Conservation (phyloP, 2,888 invertebrate genomes). For the Brachyptera putata region DNA sequence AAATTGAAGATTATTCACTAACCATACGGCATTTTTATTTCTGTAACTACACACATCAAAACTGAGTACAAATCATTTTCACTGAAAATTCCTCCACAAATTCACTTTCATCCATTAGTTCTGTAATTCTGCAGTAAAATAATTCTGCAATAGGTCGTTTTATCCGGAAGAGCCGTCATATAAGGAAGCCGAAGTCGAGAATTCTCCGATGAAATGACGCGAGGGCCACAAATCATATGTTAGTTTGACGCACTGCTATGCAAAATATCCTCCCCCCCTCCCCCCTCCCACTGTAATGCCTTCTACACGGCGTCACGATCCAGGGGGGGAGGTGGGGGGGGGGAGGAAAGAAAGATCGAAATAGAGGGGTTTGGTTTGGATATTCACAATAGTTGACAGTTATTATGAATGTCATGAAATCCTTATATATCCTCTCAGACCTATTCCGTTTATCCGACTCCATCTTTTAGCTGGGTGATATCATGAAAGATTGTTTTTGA, state of each 20-base stretch:
- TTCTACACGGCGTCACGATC: slow-evolving; percentile 6
- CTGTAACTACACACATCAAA: too few relatives aligned
- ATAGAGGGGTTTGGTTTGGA: slow-evolving; percentile 24
- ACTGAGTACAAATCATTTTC: too few relatives aligned
- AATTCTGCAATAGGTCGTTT: neutral
- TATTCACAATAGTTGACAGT: slow-evolving; percentile 30
- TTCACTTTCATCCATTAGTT: neutral
- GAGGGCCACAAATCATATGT: slow-evolving; percentile 31
- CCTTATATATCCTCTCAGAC: slow-evolving; percentile 17
- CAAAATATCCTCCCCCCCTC: slow-evolving; percentile 27
- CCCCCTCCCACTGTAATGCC: slow-evolving; percentile 9
- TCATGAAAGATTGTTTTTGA: slow-evolving; percentile 16
- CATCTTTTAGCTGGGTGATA: slow-evolving; percentile 4
- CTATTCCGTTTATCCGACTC: slow-evolving; percentile 10
- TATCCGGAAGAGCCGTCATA: slow-evolving; percentile 5
- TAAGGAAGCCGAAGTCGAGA: slow-evolving; percentile 24
- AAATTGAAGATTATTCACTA: too few relatives aligned
- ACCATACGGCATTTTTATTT: too few relatives aligned
- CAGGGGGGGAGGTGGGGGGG: neutral
- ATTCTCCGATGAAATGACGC: slow-evolving; percentile 30
- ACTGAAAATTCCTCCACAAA: too few relatives aligned
- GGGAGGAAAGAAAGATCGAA: slow-evolving; percentile 21
- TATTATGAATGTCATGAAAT: slow-evolving; percentile 33
- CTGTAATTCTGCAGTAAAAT: neutral
- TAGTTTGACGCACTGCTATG: slow-evolving; percentile 31